Evolutionary conservation across 2,888 invertebrate genomes (phyloP), one percentile per base, ranked within the genome.

Genomic region (Acutogordius australiensis): DNA sequence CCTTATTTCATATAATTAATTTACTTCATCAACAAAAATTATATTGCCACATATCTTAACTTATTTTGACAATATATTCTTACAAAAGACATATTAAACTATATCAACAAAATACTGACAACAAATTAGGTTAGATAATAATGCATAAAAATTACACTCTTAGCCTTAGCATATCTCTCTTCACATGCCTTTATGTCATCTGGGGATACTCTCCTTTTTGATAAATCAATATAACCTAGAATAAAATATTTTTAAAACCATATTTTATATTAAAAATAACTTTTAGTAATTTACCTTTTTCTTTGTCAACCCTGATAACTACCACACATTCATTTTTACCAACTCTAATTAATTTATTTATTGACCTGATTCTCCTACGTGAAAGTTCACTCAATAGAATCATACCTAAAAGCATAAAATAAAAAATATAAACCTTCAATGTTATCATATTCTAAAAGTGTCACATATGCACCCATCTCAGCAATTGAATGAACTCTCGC

Each of bases 401-500:
- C 97, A 97, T 97, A 68, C 88, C 70, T 64, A 67, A 67, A 26
- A 62, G 45, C n/a, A 57, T 30, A 28, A 29, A 29, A 28, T 57
- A 28, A 18, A 26, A 51, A 51, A 51, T 8, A 8, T 23, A 28
- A 18, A 57, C 58, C 58, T 57, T 97, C 94, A 65, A 91, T 97
- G 69, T 91, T 88, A 72, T 97, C 91, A 71, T 97, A 97, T 74
- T 97, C 97, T 64, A 94, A 75, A 63, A 97, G 75, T 71, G 88
- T 85, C 21, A 97, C 97, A 72, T 99, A 97, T 1, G 94, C 97
- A 62, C 97, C 97, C 94, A 99, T 97, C 76, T 97, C 94, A 23
- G 91, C 94, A 68, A 99, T 97, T 64, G 87, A 72, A 56, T 87
- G 78, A 1, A 97, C 94, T 70, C 90, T 97, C 28, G 91, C 94